Conservation (phyloP, 2,113 vertebrate genomes). For the Grantiella picta region DNA sequence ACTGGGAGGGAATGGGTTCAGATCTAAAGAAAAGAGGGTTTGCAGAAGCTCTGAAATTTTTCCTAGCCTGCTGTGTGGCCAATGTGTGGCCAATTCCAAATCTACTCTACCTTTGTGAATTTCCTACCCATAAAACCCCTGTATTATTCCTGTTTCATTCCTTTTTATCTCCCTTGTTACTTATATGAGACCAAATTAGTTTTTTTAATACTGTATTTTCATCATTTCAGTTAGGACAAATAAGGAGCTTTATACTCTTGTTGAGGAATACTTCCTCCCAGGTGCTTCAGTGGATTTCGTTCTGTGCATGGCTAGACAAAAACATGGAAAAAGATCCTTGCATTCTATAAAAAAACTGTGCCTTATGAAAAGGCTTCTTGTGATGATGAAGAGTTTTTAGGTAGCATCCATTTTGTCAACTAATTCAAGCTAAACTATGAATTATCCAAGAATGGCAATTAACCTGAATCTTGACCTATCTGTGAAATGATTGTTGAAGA, state of each 20-base stretch:
- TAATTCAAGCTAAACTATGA: background rate
- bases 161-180: background rate
- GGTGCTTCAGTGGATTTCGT: background rate
- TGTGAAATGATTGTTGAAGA: background rate
- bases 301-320: background rate
- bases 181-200: rapidly evolving
- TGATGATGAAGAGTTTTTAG: background rate
- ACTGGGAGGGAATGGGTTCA: background rate
- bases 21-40: background rate
- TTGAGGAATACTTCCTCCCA: background rate
- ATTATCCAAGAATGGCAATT: background rate
- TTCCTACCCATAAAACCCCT: background rate
- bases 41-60: background rate
- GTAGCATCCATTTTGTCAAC: background rate
- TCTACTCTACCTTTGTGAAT: background rate
- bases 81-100: background rate
- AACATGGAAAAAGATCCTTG: background rate
- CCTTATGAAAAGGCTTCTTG: background rate
- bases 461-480: background rate
- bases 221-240: background rate
- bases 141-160: background rate
- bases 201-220: background rate
- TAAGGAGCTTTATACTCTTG: background rate
- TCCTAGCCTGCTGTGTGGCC: background rate
- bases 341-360: rapidly evolving